Percentiles rank a stretch among this genome's conserved stretches.
These are phyloP conservation scores for Atherinosoma microstoma DNA, from an alignment of 2,797 vertebrate genomes.

Conservation along the genomic window DNA sequence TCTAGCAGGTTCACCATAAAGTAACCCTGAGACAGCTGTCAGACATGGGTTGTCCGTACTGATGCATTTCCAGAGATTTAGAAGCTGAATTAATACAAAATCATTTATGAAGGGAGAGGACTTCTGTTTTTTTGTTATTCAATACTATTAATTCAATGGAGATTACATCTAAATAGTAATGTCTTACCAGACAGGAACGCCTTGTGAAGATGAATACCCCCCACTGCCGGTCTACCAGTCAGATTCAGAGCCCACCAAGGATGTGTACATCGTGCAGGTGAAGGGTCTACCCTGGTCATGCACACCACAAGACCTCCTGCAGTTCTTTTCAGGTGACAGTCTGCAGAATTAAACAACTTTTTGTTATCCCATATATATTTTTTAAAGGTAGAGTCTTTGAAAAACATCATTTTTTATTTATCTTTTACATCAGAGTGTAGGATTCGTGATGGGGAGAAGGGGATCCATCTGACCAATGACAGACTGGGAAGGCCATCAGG, in stretches of 20 bases:
- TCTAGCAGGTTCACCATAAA: too few relatives aligned
- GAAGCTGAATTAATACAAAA: too few relatives aligned
- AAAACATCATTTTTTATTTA: too few relatives aligned
- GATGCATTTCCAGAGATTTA: too few relatives aligned
- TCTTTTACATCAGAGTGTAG: conserved; percentile 91
- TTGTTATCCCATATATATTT: rapidly evolving
- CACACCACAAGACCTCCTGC: conserved; percentile 87
- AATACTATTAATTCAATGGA: not conserved
- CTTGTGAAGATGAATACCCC: conserved; percentile 80
- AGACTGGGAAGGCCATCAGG: conserved; percentile 87
- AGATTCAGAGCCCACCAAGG: conserved; percentile 61
- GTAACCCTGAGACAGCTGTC: too few relatives aligned
- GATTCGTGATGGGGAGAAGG: conserved; percentile 87
- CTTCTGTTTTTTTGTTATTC: not conserved
- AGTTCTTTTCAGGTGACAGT: conserved; percentile 90
- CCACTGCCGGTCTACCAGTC: conserved; percentile 80
- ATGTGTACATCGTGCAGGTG: conserved; percentile 88
- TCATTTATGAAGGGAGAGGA: too few relatives aligned
- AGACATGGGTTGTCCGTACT: too few relatives aligned
- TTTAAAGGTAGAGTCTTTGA: too few relatives aligned
- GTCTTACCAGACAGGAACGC: conserved; percentile 52
- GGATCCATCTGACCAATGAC: conserved; percentile 89
- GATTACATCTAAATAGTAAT: not conserved
- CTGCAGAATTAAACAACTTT: not conserved
- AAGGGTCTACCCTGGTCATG: conserved; percentile 91